Evolutionary conservation across 1,140 invertebrate species (phyloP), one percentile per base, ranked within the genome.

Genomic region (Adelges cooleyi): DNA sequence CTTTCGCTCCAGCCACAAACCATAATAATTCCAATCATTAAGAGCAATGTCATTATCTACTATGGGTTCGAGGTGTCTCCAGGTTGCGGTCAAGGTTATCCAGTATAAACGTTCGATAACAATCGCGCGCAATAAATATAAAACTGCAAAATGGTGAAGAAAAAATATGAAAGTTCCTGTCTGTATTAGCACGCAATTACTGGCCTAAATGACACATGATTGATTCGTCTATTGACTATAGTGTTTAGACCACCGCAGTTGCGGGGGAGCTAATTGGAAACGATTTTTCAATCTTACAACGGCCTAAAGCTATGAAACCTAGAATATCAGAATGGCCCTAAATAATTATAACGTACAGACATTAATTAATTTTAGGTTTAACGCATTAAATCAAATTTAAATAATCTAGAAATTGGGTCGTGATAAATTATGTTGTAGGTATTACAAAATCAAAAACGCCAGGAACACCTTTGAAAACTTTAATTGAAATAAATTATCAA

Each of bases 71-170:
- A 62, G 56, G 56, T 62, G 56, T 62, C 56, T 62, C 56, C 56
- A 62, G 56, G 56, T 62, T 62, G 56, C 56, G 56, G 56, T 62
- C 56, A 62, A 62, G 56, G 56, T 48, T 62, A 18, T 62, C 56
- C 42, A 15, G 56, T 62, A 33, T 62, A 48, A 27, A 48, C 20
- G 40, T 33, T 48, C 56, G 56, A 62, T 62, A 62, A 62, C 56
- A 48, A 62, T 62, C 56, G 56, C 56, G 25, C 11, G 25, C 40
- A 48, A 62, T 62, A 62, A 62, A 62, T 48, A 48, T 62, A 62
- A 48, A n/a, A 27, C 46, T 62, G 25, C 42, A 62, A 62, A 48
- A 48, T 13, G 42, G 42, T 42, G 22, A 62, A 59, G 17, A 46
- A 59, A 44, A 62, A 62, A 59, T 59, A 59, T 59, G 54, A 59